These are phyloP conservation scores for Chloebia gouldiae DNA, from an alignment of 2,113 vertebrate genomes.

Conservation along the genomic window DNA sequence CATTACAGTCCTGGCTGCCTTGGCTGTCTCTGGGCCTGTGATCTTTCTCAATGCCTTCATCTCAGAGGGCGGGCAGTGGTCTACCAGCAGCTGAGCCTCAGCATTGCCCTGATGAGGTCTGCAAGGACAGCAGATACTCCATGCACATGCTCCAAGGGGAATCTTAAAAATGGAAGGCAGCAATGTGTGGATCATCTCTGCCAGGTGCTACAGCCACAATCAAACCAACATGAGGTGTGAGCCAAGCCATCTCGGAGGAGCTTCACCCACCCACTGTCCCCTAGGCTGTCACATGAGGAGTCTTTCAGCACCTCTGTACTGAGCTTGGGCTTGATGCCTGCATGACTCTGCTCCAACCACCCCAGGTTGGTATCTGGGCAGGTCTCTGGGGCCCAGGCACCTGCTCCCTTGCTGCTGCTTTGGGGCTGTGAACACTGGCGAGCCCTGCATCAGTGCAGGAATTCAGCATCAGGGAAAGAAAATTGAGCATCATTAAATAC, in stretches of 20 bases:
- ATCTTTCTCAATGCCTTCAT: background rate
- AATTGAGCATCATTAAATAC: background rate
- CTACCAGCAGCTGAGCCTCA: background rate
- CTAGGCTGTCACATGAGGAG: accelerated
- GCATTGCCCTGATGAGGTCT: background rate
- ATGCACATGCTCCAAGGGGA: background rate
- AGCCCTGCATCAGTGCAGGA: background rate
- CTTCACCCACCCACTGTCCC: background rate
- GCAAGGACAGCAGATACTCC: background rate
- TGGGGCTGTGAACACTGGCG: accelerated
- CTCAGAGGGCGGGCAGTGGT: background rate
- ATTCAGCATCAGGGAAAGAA: background rate
- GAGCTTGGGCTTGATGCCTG: accelerated
- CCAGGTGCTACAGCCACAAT: background rate
- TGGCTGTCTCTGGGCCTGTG: background rate
- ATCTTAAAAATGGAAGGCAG: background rate
- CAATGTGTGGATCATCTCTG: background rate
- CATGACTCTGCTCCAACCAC: accelerated
- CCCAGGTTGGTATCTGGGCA: background rate
- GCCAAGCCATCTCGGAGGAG: background rate
- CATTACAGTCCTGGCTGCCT: background rate
- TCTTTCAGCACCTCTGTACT: background rate
- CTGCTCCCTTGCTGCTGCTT: background rate
- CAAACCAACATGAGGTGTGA: background rate
- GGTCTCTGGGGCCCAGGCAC: accelerated